Percentiles rank a stretch among this genome's conserved stretches.
Conservation (phyloP, 2,797 vertebrate species). For the Hoplostethus mediterraneus region DNA sequence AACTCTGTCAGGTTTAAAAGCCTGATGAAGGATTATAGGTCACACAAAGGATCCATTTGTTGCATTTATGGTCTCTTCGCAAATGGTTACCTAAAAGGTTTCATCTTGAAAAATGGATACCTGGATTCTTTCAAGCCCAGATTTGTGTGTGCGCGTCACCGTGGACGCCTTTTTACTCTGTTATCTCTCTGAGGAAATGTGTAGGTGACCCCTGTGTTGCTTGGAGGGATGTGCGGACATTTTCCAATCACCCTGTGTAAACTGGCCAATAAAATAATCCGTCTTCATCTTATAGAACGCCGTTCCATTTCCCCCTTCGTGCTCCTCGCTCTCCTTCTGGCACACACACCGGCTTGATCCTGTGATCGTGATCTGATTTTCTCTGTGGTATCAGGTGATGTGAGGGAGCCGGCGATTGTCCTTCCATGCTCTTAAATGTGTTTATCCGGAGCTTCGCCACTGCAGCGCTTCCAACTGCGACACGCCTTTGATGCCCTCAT, state of each 20-base stretch:
- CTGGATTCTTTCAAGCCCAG: background rate
- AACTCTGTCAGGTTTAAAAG: constrained; percentile 26
- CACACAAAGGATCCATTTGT: constrained; percentile 33
- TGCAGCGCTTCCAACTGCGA: background rate
- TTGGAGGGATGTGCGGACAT: no score
- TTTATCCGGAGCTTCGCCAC: constrained; percentile 5
- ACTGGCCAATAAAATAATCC: background rate
- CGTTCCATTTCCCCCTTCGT: background rate
- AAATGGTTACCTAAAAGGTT: constrained; percentile 26
- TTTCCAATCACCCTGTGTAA: background rate
- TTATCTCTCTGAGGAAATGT: constrained; percentile 14
- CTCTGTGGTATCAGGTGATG: constrained; percentile 41
- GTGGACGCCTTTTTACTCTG: constrained; percentile 1
- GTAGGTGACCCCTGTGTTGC: background rate
- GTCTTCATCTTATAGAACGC: background rate
- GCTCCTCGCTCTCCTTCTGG: constrained; percentile 5
- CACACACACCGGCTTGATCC: constrained; percentile 29
- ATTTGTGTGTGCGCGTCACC: background rate
- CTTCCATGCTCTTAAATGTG: background rate
- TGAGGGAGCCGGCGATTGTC: background rate
- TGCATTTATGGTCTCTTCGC: constrained; percentile 12
- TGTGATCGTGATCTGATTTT: constrained; percentile 57
- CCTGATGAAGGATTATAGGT: constrained; percentile 48
- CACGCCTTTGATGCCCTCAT: constrained; percentile 13
- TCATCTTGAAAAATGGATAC: background rate